Base-by-base conservation (phyloP, 2,888 invertebrate species). In the Anodontia alba region DNA sequence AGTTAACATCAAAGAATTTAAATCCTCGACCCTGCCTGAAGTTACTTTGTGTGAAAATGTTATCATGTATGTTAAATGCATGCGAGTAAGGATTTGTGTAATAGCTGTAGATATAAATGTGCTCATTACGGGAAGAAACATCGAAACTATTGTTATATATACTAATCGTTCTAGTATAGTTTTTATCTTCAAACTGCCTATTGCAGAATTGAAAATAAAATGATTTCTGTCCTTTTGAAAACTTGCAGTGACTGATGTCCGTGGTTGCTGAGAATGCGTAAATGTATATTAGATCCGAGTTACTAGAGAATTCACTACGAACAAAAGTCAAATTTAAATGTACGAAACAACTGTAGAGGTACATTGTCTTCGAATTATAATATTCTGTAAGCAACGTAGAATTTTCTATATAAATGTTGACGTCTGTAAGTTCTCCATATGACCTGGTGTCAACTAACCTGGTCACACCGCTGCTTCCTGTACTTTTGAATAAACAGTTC, bases 101-200 rank as follows among this genome's bases (percentile, higher is more conserved):
- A 23, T 29, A 54, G 15, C 29, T 69, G 20, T 70, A 42, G 15
- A 57, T 15, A 23, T 57, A 54, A 46, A 78, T 69, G 29, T 68
- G 68, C 0, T 43, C 46, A 12, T 69, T 62, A 29, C 12, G 15
- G 0, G 10, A n/a, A 20, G 57, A 42, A 23, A 54, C 51, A 17
- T 73, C 26, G 46, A 78, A 78, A 31, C 23, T 69, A 29, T 78
- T 78, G 31, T 68, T 57, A n/a, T 26, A 38, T n/a, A 78, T 62
- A 26, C 23, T 73, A 36, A 78, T 23, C 5, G 15, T 36, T 54
- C 54, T 29, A 26, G 3, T 26, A 10, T 5, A 2, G 1, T 8
- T 29, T 23, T 26, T 10, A 26, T 26, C 42, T 42, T 68, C 23
- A 42, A 38, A 29, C 33, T 15, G 20, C 73, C 54, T 10, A 36